A percentile compares a stretch with the other conserved stretches of the same genome.
These are phyloP conservation scores for Nansenia antarctica DNA, from an alignment of 2,113 vertebrate species.

Conservation along the genomic window DNA sequence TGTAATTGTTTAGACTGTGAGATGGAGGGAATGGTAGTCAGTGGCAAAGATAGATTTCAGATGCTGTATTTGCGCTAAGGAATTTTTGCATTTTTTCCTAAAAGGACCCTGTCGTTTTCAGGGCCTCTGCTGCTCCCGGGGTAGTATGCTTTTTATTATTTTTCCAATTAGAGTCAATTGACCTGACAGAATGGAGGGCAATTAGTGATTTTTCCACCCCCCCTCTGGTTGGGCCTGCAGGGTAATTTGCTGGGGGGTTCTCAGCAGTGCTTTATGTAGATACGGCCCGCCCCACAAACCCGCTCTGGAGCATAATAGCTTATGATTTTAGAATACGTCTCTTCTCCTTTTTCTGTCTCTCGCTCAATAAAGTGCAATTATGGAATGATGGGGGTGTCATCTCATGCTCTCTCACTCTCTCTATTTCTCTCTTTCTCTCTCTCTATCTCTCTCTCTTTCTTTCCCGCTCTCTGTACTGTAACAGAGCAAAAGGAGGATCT, in stretches of 20 bases:
- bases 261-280: conserved; percentile 95
- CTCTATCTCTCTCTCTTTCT: not conserved
- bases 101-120: conserved; percentile 67
- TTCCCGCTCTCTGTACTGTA: not conserved
- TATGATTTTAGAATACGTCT: conserved; percentile 83
- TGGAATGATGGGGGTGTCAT: conserved; percentile 92
- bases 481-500: not conserved
- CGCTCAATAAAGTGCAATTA: conserved; percentile 93
- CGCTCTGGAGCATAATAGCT: conserved; percentile 91
- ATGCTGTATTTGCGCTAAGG: conserved; percentile 66
- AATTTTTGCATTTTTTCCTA: conserved; percentile 59
- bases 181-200: conserved; percentile 99
- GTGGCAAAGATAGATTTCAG: conserved; percentile 66
- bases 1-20: conserved; percentile 64
- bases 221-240: conserved; percentile 85
- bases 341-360: conserved; percentile 85
- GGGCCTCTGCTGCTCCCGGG: conserved; percentile 88
- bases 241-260: conserved; percentile 96
- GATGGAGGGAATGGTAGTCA: conserved; percentile 48
- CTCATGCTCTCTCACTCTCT: conserved; percentile 34
- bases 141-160: conserved; percentile 99
- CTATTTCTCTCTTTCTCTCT: not conserved
- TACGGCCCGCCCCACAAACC: conserved; percentile 81
- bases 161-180: conserved; percentile 99
- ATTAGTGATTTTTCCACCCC: conserved; percentile 90